phyloP scores from a whole-genome alignment of 2,113 vertebrate genomes.

The Amphiprion percula region DNA sequence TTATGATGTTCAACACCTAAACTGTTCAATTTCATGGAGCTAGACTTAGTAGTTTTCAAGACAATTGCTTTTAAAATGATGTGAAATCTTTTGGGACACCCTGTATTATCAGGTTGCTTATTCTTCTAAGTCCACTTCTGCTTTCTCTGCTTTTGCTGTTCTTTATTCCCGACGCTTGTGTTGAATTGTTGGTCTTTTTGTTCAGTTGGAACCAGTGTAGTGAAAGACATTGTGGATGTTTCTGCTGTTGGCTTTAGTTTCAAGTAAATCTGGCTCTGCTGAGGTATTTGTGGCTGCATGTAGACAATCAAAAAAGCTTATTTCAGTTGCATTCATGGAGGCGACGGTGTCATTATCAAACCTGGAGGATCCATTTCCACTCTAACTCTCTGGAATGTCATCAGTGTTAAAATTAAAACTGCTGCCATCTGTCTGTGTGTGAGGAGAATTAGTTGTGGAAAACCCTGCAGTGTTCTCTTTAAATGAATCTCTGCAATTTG shows the following conservation, averaged over 20 bases:
- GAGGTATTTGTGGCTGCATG: not conserved
- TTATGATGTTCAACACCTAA: too few relatives aligned
- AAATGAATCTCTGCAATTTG: not conserved
- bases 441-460: conserved; percentile 3
- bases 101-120: not conserved
- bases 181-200: conserved; percentile 14
- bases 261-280: not conserved
- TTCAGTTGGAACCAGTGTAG: not conserved
- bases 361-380: conserved; percentile 6
- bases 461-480: conserved; percentile 1
- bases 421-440: not conserved
- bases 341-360: not conserved
- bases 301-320: not conserved
- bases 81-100: too few relatives aligned
- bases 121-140: conserved; percentile 16
- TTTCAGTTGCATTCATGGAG: conserved; percentile 11
- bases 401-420: conserved; percentile 6
- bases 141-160: not conserved
- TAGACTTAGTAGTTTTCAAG: too few relatives aligned
- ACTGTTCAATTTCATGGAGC: too few relatives aligned
- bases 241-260: not conserved
- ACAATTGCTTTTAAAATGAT: too few relatives aligned
- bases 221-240: not conserved
- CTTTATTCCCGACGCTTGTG: not conserved
- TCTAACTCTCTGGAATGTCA: conserved; percentile 6